phyloP scores from a whole-genome alignment of 2,797 vertebrate species.

The Eulemur mongoz region DNA sequence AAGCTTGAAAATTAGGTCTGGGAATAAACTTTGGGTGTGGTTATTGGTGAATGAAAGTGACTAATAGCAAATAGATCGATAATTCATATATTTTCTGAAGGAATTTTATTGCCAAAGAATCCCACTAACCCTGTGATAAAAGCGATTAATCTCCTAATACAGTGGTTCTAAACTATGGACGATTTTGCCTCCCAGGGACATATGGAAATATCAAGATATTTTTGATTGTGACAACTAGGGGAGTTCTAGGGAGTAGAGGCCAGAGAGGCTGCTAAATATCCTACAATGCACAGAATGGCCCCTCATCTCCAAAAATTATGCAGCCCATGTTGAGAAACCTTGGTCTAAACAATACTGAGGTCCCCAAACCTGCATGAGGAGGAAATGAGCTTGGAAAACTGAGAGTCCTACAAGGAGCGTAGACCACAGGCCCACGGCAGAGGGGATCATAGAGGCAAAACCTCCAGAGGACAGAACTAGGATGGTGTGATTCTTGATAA shows the following conservation, averaged over 20 bases:
- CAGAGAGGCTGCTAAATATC: neutral
- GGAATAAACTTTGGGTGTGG: neutral
- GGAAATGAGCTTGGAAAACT: neutral
- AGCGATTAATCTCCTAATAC: neutral
- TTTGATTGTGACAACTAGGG: neutral
- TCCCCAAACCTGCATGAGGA: neutral
- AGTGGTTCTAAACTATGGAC: neutral
- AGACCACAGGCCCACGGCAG: neutral
- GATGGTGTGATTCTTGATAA: neutral
- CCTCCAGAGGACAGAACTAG: neutral
- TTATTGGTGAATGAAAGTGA: constrained; percentile 21
- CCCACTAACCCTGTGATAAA: neutral
- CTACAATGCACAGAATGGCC: neutral
- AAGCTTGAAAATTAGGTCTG: constrained; percentile 26
- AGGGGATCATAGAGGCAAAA: neutral
- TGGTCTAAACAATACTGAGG: neutral
- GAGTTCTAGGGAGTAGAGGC: neutral
- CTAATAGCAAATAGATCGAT: constrained; percentile 15
- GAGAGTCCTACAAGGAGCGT: neutral
- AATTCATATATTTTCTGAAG: constrained; percentile 8
- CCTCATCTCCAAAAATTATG: neutral
- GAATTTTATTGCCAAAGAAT: neutral
- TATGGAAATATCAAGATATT: constrained; percentile 20
- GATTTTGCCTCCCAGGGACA: neutral
- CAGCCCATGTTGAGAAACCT: neutral